Evolutionary conservation across 2,888 invertebrate species (phyloP).

Genomic region (Volucella inflata): DNA sequence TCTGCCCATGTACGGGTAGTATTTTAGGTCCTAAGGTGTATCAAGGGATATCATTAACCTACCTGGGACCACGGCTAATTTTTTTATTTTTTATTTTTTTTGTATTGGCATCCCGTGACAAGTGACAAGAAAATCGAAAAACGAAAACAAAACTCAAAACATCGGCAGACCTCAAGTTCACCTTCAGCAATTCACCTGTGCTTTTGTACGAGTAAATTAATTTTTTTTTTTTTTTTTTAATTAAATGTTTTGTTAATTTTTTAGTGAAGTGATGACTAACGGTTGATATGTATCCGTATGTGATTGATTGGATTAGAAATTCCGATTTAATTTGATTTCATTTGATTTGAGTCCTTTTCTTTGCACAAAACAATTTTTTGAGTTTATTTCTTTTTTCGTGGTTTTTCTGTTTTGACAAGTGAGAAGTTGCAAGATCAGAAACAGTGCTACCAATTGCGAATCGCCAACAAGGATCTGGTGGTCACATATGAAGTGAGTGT

Average conservation of each 20-base stretch:
- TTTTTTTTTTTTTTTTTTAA: constrained; percentile 10
- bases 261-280: constrained; percentile 20
- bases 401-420: constrained; percentile 8
- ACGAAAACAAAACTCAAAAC: constrained; percentile 19
- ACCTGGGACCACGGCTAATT: too few relatives aligned
- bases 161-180: constrained; percentile 58
- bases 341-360: constrained; percentile 9
- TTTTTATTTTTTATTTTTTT: constrained; percentile 5
- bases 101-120: background rate
- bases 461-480: constrained; percentile 21
- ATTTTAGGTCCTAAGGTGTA: too few relatives aligned
- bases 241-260: background rate
- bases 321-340: constrained; percentile 36
- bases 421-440: constrained; percentile 37
- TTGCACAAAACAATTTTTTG: constrained; percentile 44
- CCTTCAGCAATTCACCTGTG: constrained; percentile 59
- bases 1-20: too few relatives aligned
- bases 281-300: constrained; percentile 49
- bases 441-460: background rate
- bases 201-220: constrained; percentile 16
- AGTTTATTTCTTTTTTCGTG: background rate
- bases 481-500: constrained; percentile 62
- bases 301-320: constrained; percentile 46
- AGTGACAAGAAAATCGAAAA: background rate
- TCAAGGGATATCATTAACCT: too few relatives aligned